Evolutionary conservation across 2,797 vertebrate species (phyloP), one percentile per base, ranked within the genome.

Genomic region (Crax fasciolata): DNA sequence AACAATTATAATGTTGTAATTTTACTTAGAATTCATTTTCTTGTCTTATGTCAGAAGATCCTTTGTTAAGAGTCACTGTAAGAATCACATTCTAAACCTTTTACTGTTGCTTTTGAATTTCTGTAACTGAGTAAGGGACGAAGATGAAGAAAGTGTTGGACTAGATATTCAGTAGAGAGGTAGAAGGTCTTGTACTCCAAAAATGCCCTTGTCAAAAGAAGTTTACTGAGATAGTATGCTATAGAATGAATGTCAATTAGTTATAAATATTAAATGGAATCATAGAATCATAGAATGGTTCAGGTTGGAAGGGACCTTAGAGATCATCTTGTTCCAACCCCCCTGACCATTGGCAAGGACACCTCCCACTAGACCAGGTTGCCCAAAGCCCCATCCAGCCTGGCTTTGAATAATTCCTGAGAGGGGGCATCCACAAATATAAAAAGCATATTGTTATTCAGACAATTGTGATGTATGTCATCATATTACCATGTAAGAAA

Each of bases 151-250:
- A 67, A 86, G 49, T 58, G 0, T 1, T n/a, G 43, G 17, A n/a
- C 23, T 54, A 52, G 49, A 55, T 84, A 35, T 76, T 84, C 84
- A 73, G 18, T n/a, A 76, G 38, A 70, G 6, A 88, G 39, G 41
- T 61, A 27, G 30, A 72, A 7, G 5, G 15, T 75, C 23, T 35
- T 39, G 9, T 51, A 18, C 28, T 94, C 17, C 78, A 44, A 58
- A 88, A 81, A 58, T 39, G n/a, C 25, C 80, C 74, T 89, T 93
- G 62, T 78, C 24, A 73, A 84, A 89, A 63, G 62, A 87, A 48
- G 68, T 35, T 68, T 9, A 1, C 32, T 75, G 54, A 74, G 24
- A 63, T 14, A 57, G 65, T 27, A 51, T 25, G 89, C 3, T 87
- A n/a, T 25, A 68, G 74, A 76, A 43, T 59, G 74, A 94, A 84